Percentiles rank a stretch among this genome's conserved stretches.
These are phyloP conservation scores for Dasysyrphus tricinctus DNA, from an alignment of 2,888 invertebrate genomes.

Conservation along the genomic window DNA sequence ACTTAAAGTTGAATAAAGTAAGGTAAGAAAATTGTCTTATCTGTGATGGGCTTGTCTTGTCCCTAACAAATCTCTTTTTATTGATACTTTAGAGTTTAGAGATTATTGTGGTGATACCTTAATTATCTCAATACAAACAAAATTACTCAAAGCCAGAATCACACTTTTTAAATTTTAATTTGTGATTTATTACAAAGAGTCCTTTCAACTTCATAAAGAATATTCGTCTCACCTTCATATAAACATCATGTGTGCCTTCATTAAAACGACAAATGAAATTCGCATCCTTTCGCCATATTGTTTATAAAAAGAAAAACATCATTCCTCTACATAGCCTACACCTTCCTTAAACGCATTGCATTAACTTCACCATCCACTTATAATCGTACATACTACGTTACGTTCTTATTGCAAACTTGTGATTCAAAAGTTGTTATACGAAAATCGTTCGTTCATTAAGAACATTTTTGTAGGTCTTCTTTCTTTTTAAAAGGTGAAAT, in stretches of 20 bases:
- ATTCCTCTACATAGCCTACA: not conserved
- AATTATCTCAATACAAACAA: too few relatives aligned
- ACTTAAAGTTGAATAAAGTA: not conserved
- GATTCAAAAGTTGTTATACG: constrained; percentile 26
- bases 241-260: constrained; percentile 27
- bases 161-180: too few relatives aligned
- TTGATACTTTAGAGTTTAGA: too few relatives aligned
- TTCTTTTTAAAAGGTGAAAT: constrained; percentile 61
- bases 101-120: too few relatives aligned
- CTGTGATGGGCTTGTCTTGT: too few relatives aligned
- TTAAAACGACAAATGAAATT: constrained; percentile 43
- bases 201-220: too few relatives aligned
- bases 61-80: too few relatives aligned
- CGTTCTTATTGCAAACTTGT: constrained; percentile 2
- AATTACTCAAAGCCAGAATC: too few relatives aligned
- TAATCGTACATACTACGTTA: not conserved
- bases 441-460: constrained; percentile 69
- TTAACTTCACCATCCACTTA: not conserved
- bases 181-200: too few relatives aligned
- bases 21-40: not conserved
- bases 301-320: not conserved
- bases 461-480: constrained; percentile 42
- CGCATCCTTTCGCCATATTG: not conserved
- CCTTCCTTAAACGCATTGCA: not conserved
- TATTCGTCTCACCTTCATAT: too few relatives aligned